Base-by-base conservation (phyloP, 2,797 vertebrate species). In the Myotis pilosus region DNA sequence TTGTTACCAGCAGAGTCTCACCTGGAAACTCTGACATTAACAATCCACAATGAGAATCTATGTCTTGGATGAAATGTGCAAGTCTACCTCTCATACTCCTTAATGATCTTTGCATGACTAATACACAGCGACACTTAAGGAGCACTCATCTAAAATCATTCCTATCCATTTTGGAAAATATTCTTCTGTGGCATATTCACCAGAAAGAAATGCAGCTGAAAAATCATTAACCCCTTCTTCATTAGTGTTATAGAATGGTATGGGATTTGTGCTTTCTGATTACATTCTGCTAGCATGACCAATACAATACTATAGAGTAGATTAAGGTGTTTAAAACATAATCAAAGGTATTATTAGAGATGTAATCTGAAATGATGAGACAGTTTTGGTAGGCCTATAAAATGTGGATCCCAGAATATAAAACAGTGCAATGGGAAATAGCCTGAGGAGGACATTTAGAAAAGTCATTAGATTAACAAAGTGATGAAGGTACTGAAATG, bases 141-240 rank as follows among this genome's bases (percentile, higher is more conserved):
- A 95, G 85, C 94, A 84, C 87, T 97, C 96, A 96, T 96, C 92
- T 95, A 95, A 97, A 97, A 94, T 92, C 1, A 15, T 76, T 97
- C 88, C 91, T 95, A 95, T 95, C 96, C 96, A 97, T 95, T 96
- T 97, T 81, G 96, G 96, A 94, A 97, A 97, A 96, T 94, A 96
- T 78, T 96, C 95, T 93, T 96, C 94, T 96, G 95, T 92, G 80
- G 86, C 92, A 89, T 94, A 96, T 91, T 96, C 95, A 87, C 72
- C 90, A 96, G 95, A 83, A 94, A 89, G 82, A 95, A 96, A 84
- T 85, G 88, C 69, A 96, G 80, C 72, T 91, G 79, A 95, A 94
- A 96, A 89, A 94, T 72, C 41, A 74, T 96, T 96, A 96, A 97
- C 93, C 66, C 89, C 16, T 94, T 96, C 90, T 84, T 69, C 55